phyloP scores from a whole-genome alignment of 2,113 vertebrate genomes.

The Brienomyrus brachyistius region DNA sequence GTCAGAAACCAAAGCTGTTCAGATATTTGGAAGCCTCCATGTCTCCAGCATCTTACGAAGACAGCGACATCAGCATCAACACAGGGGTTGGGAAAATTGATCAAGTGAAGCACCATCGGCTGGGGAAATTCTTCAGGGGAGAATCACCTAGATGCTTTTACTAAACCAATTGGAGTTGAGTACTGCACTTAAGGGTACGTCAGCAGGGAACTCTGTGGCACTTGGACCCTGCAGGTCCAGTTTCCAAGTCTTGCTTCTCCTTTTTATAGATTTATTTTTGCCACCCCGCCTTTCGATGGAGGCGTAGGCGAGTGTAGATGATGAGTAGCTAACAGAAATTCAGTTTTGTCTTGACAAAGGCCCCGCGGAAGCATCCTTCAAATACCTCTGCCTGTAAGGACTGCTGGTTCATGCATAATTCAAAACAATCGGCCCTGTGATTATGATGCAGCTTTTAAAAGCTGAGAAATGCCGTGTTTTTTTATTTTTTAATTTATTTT shows the following conservation, averaged over 20 bases:
- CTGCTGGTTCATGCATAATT: conserved; percentile 25
- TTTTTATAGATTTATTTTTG: neutral
- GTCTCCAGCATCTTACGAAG: neutral
- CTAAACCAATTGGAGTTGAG: neutral
- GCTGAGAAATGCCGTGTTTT: neutral
- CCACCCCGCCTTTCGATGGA: neutral
- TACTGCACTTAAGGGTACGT: neutral
- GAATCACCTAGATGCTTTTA: neutral
- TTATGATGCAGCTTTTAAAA: conserved; percentile 15
- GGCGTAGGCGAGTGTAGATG: neutral
- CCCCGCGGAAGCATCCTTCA: conserved; percentile 18
- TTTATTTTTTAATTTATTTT: conserved; percentile 7
- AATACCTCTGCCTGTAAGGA: conserved; percentile 13
- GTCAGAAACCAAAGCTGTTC: conserved; percentile 9
- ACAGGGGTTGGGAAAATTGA: neutral
- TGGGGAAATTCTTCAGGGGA: neutral
- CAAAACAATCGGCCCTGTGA: conserved; percentile 23
- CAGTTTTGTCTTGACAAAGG: conserved; percentile 22
- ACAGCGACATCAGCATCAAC: neutral
- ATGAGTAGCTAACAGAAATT: neutral
- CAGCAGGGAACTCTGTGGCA: neutral
- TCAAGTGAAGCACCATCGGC: neutral
- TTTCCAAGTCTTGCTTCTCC: neutral
- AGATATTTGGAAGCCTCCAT: neutral
- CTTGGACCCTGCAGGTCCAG: neutral